phyloP scores from a whole-genome alignment of 2,797 vertebrate species.

The Sebastes matsubarae region DNA sequence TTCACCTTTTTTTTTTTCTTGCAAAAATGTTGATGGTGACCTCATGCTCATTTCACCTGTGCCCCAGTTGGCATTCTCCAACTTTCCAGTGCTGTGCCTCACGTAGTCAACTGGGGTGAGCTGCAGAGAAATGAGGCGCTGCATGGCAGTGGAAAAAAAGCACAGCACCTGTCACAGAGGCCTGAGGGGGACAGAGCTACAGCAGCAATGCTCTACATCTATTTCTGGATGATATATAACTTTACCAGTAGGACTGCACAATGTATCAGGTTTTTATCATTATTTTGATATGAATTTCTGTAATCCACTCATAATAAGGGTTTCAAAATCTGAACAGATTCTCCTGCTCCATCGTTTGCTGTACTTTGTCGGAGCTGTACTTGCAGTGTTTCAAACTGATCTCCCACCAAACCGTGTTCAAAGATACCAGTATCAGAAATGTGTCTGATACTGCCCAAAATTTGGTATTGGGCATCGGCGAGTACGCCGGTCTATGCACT shows the following conservation, averaged over 20 bases:
- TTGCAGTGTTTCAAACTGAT: background rate
- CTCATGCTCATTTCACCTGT: slow-evolving; percentile 61
- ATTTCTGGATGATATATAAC: background rate
- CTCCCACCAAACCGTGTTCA: rapidly evolving
- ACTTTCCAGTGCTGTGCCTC: slow-evolving; percentile 37
- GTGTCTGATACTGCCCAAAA: background rate
- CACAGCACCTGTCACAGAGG: slow-evolving; percentile 48
- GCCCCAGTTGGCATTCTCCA: slow-evolving; percentile 60
- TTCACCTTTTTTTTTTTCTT: slow-evolving; percentile 9
- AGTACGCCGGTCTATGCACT: background rate
- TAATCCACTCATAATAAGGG: background rate
- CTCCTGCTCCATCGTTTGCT: background rate
- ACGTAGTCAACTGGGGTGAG: slow-evolving; percentile 31
- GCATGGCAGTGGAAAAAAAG: slow-evolving; percentile 32
- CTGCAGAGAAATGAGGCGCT: slow-evolving; percentile 40
- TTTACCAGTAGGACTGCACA: background rate
- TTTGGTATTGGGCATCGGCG: background rate
- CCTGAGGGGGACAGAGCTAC: slow-evolving; percentile 19
- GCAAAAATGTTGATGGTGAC: slow-evolving; percentile 45
- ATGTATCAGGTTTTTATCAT: background rate
- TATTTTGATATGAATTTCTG: background rate
- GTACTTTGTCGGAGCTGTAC: background rate
- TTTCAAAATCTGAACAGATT: background rate
- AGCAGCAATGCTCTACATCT: slow-evolving; percentile 11
- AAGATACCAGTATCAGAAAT: background rate